Base-by-base conservation (phyloP, 2,888 invertebrate species). In the Drosophila cracens region DNA sequence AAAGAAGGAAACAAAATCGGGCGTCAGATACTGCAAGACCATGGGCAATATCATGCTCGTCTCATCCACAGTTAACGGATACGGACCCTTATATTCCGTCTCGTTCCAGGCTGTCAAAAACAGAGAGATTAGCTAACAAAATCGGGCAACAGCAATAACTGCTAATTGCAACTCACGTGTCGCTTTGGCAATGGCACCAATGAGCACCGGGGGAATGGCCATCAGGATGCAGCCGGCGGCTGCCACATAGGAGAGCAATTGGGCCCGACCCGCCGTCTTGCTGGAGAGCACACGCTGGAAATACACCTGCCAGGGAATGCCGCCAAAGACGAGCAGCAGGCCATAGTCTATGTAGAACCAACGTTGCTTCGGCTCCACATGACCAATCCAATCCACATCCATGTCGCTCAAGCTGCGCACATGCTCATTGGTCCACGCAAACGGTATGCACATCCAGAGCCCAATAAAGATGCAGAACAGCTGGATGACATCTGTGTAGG, bases 251-350 rank as follows among this genome's bases (percentile, higher is more conserved):
- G 99, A 99, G 82, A 99, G 94, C 62, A 98, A 93, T 94, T 99
- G 98, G 49, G 99, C 99, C 63, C 98, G 95, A 10, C 96, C 96
- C 0, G 99, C 99, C 1, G 98, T 97, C 94, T 98, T 98, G 91
- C 99, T 98, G 73, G 99, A 99, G 87, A 99, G 94, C 60, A 99
- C 99, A 49, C 99, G 95, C 94, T 99, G 99, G 94, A 99, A 99
- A 93, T 99, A 99, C 36, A 99, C 99, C 96, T 99, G 98, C 98
- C 99, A 99, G 0, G 99, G 99, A 86, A 99, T 99, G 51, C 99
- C 99, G 25, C 99, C 99, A 90, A 99, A 98, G 56, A 99, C 94
- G 69, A 99, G 94, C 84, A 99, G 94, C 83, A 99, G 94, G 16
- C 97, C 98, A 84, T 97, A 96, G 94, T 99, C 99, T 59, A 97